These are phyloP conservation scores for Drosophila micromelanica DNA, from an alignment of 1,140 invertebrate species.

Conservation along the genomic window DNA sequence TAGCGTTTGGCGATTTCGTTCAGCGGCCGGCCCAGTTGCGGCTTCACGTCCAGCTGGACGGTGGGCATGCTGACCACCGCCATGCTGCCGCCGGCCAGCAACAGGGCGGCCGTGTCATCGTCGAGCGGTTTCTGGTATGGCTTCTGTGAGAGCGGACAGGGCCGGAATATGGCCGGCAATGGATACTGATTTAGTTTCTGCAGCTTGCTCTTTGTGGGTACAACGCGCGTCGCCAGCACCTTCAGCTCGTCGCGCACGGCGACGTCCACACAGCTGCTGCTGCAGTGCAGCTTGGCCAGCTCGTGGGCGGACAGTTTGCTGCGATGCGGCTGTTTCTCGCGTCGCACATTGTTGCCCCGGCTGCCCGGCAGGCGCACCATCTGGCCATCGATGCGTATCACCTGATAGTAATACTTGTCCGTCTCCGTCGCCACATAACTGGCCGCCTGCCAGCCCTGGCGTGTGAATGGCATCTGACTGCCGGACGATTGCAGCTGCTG, in stretches of 20 bases:
- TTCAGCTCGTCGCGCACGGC: conserved; percentile 42
- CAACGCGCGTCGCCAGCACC: conserved; percentile 42
- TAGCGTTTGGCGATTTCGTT: conserved; percentile 80
- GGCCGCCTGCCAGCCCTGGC: conserved; percentile 80
- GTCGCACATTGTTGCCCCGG: conserved; percentile 66
- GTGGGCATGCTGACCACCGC: conserved; percentile 77
- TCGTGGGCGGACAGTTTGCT: conserved; percentile 43
- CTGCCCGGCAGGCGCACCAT: conserved; percentile 64
- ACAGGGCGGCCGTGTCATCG: conserved; percentile 68
- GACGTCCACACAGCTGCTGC: conserved; percentile 53
- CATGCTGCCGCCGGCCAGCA: conserved; percentile 76
- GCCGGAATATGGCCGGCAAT: conserved; percentile 61
- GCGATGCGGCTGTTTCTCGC: conserved; percentile 62
- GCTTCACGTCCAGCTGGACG: conserved; percentile 76
- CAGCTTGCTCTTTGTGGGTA: conserved; percentile 17
- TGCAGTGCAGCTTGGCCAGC: conserved; percentile 10
- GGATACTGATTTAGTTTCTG: conserved; percentile 66
- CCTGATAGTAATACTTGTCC: conserved; percentile 75
- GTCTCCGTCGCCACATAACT: conserved; percentile 74
- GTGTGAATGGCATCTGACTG: conserved; percentile 70
- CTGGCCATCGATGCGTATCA: conserved; percentile 64
- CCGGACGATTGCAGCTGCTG: conserved; percentile 52
- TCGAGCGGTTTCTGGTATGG: conserved; percentile 68
- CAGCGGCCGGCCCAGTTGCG: conserved; percentile 67
- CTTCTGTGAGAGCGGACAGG: conserved; percentile 77